Evolutionary conservation across 2,113 vertebrate genomes (phyloP).

Genomic region (Pseudorectes ferrugineus): DNA sequence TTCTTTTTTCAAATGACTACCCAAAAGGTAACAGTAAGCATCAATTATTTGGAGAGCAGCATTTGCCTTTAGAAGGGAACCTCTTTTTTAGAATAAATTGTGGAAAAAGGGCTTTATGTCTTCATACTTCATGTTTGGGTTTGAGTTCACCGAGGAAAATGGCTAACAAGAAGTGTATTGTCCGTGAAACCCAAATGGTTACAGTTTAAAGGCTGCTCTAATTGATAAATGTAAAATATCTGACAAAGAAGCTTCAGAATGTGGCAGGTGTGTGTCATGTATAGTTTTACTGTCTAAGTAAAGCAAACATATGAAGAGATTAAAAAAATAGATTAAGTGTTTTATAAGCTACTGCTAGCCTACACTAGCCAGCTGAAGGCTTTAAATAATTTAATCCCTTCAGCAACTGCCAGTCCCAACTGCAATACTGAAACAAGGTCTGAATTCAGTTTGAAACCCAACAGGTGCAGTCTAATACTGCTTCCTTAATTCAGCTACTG

Average conservation of each 20-base stretch:
- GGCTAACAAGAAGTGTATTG: conserved; percentile 13
- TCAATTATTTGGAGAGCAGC: not conserved
- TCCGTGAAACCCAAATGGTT: not conserved
- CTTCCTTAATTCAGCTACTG: conserved; percentile 56
- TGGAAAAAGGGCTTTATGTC: not conserved
- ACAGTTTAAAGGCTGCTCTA: conserved; percentile 11
- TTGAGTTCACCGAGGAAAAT: not conserved
- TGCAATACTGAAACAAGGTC: conserved; percentile 74
- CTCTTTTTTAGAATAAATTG: not conserved
- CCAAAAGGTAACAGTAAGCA: not conserved
- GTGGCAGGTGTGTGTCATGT: conserved; percentile 66
- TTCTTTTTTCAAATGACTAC: not conserved
- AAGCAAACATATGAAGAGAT: conserved; percentile 79
- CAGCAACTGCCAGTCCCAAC: conserved; percentile 83
- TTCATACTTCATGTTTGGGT: not conserved
- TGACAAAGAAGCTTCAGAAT: conserved; percentile 64
- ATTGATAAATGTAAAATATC: conserved; percentile 53
- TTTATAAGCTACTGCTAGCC: conserved; percentile 79
- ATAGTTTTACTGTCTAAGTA: conserved; percentile 69
- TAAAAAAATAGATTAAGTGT: conserved; percentile 83
- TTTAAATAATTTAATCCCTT: conserved; percentile 87
- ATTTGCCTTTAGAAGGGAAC: not conserved
- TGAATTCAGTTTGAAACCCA: conserved; percentile 74
- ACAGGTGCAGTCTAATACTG: conserved; percentile 76
- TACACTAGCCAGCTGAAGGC: conserved; percentile 80